phyloP scores from a whole-genome alignment of 2,113 vertebrate species.

The Vidua chalybeata region DNA sequence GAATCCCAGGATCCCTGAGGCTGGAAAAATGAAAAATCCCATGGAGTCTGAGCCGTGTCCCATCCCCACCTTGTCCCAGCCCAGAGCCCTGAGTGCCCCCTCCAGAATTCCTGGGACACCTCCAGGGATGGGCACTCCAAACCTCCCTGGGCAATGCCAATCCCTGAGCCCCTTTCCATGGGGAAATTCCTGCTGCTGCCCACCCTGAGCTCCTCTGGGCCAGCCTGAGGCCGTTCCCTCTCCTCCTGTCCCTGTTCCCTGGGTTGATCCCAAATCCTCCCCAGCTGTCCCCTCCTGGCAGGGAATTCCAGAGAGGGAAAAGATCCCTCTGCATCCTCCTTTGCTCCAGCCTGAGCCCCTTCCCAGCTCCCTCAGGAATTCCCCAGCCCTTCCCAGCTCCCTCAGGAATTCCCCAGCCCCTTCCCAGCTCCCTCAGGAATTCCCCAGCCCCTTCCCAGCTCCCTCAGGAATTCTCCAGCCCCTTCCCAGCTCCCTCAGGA shows the following conservation, averaged over 20 bases:
- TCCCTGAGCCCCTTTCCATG: not conserved
- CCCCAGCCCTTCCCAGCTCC: not conserved
- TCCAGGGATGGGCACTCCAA: not conserved
- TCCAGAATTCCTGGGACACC: not conserved
- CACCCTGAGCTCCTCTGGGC: too few relatives aligned
- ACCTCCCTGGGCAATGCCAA: not conserved
- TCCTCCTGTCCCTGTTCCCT: too few relatives aligned
- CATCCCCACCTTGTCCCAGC: rapidly evolving
- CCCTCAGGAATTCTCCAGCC: not conserved
- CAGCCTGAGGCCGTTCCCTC: too few relatives aligned
- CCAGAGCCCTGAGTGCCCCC: not conserved
- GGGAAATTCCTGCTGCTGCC: too few relatives aligned
- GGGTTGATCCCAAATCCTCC: too few relatives aligned
- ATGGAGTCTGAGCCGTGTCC: not conserved
- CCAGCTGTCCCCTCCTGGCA: not conserved
- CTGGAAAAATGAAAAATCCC: not conserved
- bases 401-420: not conserved
- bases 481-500: not conserved
- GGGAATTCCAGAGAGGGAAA: not conserved
- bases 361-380: not conserved
- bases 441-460: not conserved
- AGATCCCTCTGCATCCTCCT: not conserved
- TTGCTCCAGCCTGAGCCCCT: not conserved
- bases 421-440: not conserved
- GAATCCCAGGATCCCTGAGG: not conserved